phyloP scores from a whole-genome alignment of 2,888 invertebrate genomes.

The Mythimna lalbum region DNA sequence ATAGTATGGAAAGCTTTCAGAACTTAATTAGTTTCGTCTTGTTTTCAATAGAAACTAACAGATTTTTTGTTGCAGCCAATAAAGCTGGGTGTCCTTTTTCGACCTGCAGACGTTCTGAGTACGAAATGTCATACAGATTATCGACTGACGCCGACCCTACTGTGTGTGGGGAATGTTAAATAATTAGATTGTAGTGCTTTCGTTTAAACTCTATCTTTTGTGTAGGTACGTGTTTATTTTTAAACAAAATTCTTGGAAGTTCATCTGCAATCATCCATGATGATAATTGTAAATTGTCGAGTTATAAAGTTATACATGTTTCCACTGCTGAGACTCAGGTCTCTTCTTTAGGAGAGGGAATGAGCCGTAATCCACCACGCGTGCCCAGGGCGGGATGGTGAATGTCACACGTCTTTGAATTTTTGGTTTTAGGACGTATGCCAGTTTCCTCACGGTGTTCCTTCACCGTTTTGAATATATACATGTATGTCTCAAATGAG shows the following conservation, averaged over 20 bases:
- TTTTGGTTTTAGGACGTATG: no score
- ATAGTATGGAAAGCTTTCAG: constrained; percentile 63
- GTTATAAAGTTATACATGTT: no score
- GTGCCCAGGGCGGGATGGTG: no score
- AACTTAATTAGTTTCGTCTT: constrained; percentile 71
- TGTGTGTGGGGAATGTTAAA: constrained; percentile 74
- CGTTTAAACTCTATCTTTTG: constrained; percentile 31
- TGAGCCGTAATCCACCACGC: no score
- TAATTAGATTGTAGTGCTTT: constrained; percentile 67
- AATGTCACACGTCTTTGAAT: no score
- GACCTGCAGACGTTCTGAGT: constrained; percentile 83
- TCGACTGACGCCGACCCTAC: constrained; percentile 77
- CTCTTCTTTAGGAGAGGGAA: no score
- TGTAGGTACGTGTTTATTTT: neutral
- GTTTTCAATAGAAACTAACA: constrained; percentile 69
- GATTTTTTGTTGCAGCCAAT: constrained; percentile 75
- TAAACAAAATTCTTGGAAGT: neutral
- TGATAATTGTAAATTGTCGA: no score
- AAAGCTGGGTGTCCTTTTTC: constrained; percentile 73
- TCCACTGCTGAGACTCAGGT: no score
- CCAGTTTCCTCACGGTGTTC: no score
- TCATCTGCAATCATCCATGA: neutral
- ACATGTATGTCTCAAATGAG: no score
- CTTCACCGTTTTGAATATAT: no score
- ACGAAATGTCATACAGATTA: constrained; percentile 82